phyloP scores from a whole-genome alignment of 2,888 invertebrate species.

The Hypena proboscidalis region DNA sequence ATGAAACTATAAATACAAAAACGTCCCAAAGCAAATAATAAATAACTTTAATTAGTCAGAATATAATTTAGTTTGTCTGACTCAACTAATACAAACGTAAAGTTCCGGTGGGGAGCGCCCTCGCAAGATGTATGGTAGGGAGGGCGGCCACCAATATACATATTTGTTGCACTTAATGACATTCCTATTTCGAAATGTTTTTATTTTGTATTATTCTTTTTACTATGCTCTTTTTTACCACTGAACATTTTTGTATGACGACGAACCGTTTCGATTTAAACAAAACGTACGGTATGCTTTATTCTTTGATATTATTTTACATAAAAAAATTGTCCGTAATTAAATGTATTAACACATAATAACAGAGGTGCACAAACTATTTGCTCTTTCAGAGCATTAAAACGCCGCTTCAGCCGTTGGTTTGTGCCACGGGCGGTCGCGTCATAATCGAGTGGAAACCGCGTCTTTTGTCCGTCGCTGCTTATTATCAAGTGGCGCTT shows the following conservation, averaged over 20 bases:
- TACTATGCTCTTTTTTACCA: no score
- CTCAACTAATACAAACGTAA: conserved; percentile 10
- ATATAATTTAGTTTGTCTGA: conserved; percentile 9
- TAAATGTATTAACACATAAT: no score
- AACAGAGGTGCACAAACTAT: no score
- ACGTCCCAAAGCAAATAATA: conserved; percentile 14
- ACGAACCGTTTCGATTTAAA: no score
- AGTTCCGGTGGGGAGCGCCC: conserved; percentile 10
- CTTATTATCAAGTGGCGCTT: conserved; percentile 61
- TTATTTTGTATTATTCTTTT: no score
- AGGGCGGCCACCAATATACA: conserved; percentile 6
- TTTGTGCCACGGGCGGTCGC: conserved; percentile 19
- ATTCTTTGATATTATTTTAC: no score
- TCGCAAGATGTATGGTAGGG: neutral
- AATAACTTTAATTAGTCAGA: conserved; percentile 14
- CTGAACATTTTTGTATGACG: no score
- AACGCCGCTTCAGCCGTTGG: conserved; percentile 16
- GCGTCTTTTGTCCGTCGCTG: conserved; percentile 64
- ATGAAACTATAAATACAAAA: neutral
- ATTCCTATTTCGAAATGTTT: neutral
- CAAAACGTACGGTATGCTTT: no score
- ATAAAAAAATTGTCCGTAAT: no score
- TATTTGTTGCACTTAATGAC: conserved; percentile 2
- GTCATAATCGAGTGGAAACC: conserved; percentile 52
- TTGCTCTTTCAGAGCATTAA: no score